These are phyloP conservation scores for Acanthosoma haemorrhoidale DNA, from an alignment of 2,888 invertebrate species.

Conservation along the genomic window DNA sequence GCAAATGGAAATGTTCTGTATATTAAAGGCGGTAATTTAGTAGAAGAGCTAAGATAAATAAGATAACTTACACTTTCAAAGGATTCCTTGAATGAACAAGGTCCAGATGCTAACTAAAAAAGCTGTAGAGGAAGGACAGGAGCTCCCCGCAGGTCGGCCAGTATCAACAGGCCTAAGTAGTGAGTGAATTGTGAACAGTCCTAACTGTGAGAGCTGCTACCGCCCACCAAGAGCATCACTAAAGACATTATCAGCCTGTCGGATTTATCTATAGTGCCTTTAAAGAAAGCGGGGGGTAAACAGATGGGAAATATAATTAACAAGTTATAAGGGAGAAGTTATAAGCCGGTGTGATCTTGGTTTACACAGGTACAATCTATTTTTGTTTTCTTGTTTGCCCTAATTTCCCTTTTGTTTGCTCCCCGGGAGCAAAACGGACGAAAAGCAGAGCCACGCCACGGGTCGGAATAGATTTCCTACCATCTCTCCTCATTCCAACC, in stretches of 20 bases:
- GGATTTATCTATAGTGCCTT: not conserved
- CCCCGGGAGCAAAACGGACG: not conserved
- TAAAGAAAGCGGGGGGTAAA: not conserved
- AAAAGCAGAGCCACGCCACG: not conserved
- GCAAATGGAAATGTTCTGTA: no score
- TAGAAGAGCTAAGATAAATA: no score
- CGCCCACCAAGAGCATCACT: not conserved
- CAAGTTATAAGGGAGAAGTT: not conserved
- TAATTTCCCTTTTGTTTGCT: constrained; percentile 22
- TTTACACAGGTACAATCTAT: constrained; percentile 10
- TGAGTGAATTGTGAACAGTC: not conserved
- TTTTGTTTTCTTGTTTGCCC: constrained; percentile 24
- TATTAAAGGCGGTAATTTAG: no score
- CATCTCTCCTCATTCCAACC: not conserved
- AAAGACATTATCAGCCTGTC: not conserved
- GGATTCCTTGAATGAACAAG: no score
- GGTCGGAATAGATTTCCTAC: not conserved
- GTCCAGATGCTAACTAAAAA: no score
- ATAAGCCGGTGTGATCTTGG: constrained; percentile 1
- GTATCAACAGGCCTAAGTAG: not conserved
- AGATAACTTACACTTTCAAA: no score
- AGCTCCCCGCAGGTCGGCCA: not conserved
- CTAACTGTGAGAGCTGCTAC: no score
- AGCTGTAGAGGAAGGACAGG: not conserved
- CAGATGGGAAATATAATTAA: constrained; percentile 3